phyloP scores from a whole-genome alignment of 2,797 vertebrate genomes.

The Borostomias antarcticus region DNA sequence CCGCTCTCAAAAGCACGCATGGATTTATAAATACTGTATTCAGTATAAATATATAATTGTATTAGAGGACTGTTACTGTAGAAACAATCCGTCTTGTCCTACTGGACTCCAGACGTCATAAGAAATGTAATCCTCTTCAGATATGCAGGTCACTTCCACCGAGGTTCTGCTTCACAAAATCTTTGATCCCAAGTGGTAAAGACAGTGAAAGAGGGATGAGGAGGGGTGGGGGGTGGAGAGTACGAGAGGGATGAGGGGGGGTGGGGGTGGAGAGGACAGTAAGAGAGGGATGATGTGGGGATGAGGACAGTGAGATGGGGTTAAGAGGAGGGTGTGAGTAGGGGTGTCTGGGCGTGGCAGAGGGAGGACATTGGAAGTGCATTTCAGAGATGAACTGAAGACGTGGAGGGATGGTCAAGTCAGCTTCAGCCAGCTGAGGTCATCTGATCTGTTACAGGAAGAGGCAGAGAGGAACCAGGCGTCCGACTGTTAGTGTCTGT shows the following conservation, averaged over 20 bases:
- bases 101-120: neutral
- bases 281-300: constrained; percentile 5
- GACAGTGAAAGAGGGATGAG: neutral
- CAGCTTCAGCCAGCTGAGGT: constrained; percentile 73
- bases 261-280: neutral
- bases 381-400: neutral
- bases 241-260: neutral
- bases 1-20: neutral
- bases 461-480: neutral
- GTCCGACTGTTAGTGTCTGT: no score
- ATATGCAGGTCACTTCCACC: neutral
- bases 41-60: constrained; percentile 12
- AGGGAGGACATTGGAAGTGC: constrained; percentile 23
- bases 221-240: no score
- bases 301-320: no score
- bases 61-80: neutral
- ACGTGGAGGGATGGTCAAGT: constrained; percentile 42
- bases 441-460: constrained; percentile 61
- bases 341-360: constrained; percentile 17
- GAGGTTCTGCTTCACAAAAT: neutral
- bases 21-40: constrained; percentile 21
- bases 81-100: constrained; percentile 2
- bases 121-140: constrained; percentile 17
- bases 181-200: constrained; percentile 2
- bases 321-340: neutral